These are phyloP conservation scores for Siniperca undulata DNA, from an alignment of 2,797 vertebrate genomes.

Conservation along the genomic window DNA sequence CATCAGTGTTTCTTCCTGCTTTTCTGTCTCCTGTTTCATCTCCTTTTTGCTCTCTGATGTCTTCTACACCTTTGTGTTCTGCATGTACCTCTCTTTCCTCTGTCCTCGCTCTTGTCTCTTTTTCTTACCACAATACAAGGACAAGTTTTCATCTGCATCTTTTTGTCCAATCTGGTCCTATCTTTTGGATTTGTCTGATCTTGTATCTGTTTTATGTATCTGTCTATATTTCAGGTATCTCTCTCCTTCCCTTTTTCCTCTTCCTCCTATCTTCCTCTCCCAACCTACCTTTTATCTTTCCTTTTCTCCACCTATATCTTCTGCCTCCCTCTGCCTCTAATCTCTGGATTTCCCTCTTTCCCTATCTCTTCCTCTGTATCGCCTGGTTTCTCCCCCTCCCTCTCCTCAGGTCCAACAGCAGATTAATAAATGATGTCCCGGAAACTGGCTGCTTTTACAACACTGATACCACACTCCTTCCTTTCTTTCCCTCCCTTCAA, in stretches of 20 bases:
- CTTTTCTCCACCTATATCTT: conserved; percentile 13
- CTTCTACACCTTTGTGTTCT: conserved; percentile 36
- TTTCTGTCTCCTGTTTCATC: conserved; percentile 26
- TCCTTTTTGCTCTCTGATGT: conserved; percentile 18
- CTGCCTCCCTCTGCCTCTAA: conserved; percentile 12
- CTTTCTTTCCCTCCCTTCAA: conserved; percentile 29
- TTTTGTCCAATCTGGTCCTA: not conserved
- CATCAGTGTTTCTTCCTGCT: conserved; percentile 39
- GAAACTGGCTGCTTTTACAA: conserved; percentile 74
- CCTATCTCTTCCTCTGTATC: conserved; percentile 20
- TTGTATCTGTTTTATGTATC: conserved; percentile 22
- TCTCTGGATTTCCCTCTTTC: conserved; percentile 37
- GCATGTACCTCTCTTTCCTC: not conserved
- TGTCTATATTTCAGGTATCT: not conserved
- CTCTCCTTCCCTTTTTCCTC: not conserved
- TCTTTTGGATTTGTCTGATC: conserved; percentile 23
- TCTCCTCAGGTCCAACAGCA: conserved; percentile 62
- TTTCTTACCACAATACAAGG: conserved; percentile 8
- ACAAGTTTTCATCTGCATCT: conserved; percentile 7
- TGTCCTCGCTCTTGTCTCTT: not conserved
- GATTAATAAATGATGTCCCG: conserved; percentile 79
- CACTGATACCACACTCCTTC: conserved; percentile 53
- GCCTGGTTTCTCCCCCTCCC: conserved; percentile 14
- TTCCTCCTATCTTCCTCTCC: not conserved
- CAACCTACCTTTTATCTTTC: not conserved